Percentiles rank a stretch among this genome's conserved stretches.
phyloP scores from a whole-genome alignment of 1,140 invertebrate genomes.

The Papilio helenus region DNA sequence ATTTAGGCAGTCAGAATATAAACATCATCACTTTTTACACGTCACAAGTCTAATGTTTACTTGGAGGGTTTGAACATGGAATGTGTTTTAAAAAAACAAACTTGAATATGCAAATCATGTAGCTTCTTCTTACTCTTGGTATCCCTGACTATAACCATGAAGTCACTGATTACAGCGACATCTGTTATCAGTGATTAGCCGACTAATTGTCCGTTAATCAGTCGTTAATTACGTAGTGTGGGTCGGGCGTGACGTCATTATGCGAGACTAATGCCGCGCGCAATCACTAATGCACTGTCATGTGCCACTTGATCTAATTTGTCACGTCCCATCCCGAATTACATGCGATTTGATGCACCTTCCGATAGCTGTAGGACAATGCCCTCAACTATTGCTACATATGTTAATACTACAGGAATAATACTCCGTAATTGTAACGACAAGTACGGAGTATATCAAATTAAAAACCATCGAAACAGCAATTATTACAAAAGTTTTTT shows the following conservation, averaged over 20 bases:
- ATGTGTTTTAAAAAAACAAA: neutral
- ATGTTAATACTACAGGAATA: neutral
- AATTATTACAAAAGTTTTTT: too few species aligned
- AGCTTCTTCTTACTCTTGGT: neutral
- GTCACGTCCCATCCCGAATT: conserved; percentile 45
- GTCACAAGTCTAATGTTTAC: too few species aligned
- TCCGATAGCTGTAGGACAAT: conserved; percentile 22
- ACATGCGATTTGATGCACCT: conserved; percentile 33
- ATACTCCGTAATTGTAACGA: neutral
- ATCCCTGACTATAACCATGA: neutral
- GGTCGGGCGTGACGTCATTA: conserved; percentile 67
- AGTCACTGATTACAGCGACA: conserved; percentile 44
- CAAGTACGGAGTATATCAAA: neutral
- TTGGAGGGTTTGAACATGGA: too few species aligned
- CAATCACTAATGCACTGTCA: conserved; percentile 54
- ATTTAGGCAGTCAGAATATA: too few species aligned
- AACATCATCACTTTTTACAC: too few species aligned
- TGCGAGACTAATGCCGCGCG: conserved; percentile 48
- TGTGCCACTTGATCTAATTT: conserved; percentile 63
- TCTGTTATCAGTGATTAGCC: conserved; percentile 66
- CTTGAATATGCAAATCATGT: neutral
- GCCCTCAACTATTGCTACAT: neutral
- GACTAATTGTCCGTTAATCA: conserved; percentile 75
- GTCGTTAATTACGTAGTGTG: conserved; percentile 64
- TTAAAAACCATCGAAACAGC: neutral